A percentile compares a stretch with the other conserved stretches of the same genome.
Conservation (phyloP, 2,797 vertebrate genomes). For the Triplophysa bombifrons region DNA sequence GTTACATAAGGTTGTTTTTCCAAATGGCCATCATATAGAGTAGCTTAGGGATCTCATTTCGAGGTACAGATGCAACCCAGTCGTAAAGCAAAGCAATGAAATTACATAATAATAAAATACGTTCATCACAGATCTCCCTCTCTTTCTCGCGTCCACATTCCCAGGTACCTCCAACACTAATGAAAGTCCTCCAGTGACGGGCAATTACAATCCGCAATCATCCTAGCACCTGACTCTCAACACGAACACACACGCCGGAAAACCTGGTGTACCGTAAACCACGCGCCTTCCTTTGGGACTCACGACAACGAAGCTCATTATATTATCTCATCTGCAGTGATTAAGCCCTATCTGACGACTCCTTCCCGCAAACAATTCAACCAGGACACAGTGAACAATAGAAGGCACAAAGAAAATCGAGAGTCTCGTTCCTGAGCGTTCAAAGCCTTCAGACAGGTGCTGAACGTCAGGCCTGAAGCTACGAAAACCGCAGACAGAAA, state of each 20-base stretch:
- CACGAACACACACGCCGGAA: conserved; percentile 4
- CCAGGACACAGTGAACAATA: conserved; percentile 58
- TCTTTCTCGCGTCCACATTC: conserved; percentile 5
- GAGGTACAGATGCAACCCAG: neutral
- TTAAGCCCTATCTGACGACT: conserved; percentile 68
- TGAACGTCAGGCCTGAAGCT: conserved; percentile 14
- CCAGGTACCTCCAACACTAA: conserved; percentile 31
- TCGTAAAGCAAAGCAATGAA: conserved; percentile 20
- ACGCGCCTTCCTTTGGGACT: conserved; percentile 80
- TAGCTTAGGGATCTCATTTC: conserved; percentile 15
- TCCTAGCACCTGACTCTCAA: conserved; percentile 36
- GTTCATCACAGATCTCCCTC: neutral
- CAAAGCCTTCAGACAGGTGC: conserved; percentile 16
- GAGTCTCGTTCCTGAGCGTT: conserved; percentile 7
- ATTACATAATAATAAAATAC: conserved; percentile 25
- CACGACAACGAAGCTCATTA: conserved; percentile 91
- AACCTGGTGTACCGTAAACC: conserved; percentile 17
- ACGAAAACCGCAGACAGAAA: conserved; percentile 54
- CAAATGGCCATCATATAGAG: neutral
- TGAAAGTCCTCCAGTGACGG: conserved; percentile 27
- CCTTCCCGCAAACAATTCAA: conserved; percentile 50
- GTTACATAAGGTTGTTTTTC: conserved; percentile 7
- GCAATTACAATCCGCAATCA: conserved; percentile 26
- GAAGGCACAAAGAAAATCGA: conserved; percentile 48
- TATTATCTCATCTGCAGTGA: conserved; percentile 89